These are phyloP conservation scores for Aethina tumida DNA, from an alignment of 1,140 invertebrate species.

Conservation along the genomic window DNA sequence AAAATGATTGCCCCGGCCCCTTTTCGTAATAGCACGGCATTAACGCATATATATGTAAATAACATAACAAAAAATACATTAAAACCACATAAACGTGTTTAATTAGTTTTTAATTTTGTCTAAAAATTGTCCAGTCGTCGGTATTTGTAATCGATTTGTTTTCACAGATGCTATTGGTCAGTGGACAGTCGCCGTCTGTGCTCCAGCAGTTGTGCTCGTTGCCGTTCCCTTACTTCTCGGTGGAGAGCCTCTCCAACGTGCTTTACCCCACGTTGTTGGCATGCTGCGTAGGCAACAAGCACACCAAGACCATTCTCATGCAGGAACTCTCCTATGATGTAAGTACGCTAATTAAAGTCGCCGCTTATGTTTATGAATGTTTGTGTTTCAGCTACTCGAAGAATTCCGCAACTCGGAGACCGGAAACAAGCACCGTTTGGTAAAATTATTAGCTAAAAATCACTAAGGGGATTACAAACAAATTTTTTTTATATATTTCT, in stretches of 20 bases:
- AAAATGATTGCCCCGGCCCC: too few relatives aligned
- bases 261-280: slow-evolving; percentile 83
- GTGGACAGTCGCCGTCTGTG: slow-evolving; percentile 71
- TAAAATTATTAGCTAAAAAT: slow-evolving; percentile 37
- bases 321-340: slow-evolving; percentile 74
- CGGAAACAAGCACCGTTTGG: slow-evolving; percentile 47
- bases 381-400: slow-evolving; percentile 47
- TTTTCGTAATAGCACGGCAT: too few relatives aligned
- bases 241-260: slow-evolving; percentile 58
- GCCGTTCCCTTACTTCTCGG: slow-evolving; percentile 83
- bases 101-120: neutral
- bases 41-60: neutral
- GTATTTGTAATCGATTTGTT: slow-evolving; percentile 6
- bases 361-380: slow-evolving; percentile 10
- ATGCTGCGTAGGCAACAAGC: slow-evolving; percentile 59
- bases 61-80: neutral
- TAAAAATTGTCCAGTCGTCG: neutral
- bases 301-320: slow-evolving; percentile 60
- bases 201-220: slow-evolving; percentile 83
- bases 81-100: neutral
- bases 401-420: slow-evolving; percentile 53
- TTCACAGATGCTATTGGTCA: slow-evolving; percentile 65
- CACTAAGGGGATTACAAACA: too few relatives aligned
- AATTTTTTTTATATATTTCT: too few relatives aligned
- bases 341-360: slow-evolving; percentile 24